Evolutionary conservation across 35 echinoderm and acorn worm species (phyloP).

Genomic region (Hemicentrotus pulcherrimus): DNA sequence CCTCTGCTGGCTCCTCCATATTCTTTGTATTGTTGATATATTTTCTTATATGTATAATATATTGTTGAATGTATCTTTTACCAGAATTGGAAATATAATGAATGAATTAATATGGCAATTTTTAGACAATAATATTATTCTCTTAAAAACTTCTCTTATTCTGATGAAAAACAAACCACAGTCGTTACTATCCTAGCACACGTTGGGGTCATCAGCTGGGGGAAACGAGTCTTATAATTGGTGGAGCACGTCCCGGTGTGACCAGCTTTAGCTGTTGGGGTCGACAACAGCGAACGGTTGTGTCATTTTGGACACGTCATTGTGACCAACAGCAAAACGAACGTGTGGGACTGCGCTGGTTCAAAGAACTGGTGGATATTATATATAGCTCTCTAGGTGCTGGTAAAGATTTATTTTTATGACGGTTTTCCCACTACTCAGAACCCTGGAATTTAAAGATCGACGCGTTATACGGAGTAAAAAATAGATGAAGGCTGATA

Average conservation of each 20-base stretch:
- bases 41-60: too few relatives aligned
- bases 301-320: background rate
- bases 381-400: background rate
- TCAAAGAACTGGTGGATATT: background rate
- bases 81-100: too few relatives aligned
- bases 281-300: background rate
- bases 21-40: too few relatives aligned
- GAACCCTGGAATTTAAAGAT: background rate
- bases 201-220: background rate
- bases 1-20: too few relatives aligned
- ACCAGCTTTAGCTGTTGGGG: background rate
- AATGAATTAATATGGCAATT: too few relatives aligned
- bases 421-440: background rate
- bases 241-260: background rate
- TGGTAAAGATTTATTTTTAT: background rate
- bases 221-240: background rate
- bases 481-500: background rate
- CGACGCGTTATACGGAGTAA: background rate
- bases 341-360: background rate
- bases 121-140: too few relatives aligned
- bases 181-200: background rate
- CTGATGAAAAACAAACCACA: background rate
- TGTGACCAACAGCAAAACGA: background rate
- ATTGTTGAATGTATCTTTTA: too few relatives aligned
- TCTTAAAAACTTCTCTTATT: background rate